These are phyloP conservation scores for Lordiphosa fenestrarum DNA, from an alignment of 2,888 invertebrate genomes.

Conservation along the genomic window DNA sequence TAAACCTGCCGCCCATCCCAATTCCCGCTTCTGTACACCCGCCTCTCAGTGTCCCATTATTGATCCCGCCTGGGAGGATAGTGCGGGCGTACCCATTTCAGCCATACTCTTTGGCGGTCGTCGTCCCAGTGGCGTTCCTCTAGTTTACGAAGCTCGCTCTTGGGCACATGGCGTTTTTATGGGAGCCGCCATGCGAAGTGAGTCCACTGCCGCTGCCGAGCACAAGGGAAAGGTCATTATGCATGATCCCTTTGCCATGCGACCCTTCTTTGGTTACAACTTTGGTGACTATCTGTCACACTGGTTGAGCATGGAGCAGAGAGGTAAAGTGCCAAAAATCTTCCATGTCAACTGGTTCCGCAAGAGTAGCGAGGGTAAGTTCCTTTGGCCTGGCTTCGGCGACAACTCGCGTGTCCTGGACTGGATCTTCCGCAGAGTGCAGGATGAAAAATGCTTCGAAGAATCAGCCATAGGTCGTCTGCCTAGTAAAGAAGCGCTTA, in stretches of 20 bases:
- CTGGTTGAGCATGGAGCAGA: slow-evolving; percentile 93
- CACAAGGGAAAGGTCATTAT: slow-evolving; percentile 93
- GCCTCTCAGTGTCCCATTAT: slow-evolving; percentile 97
- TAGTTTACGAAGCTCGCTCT: slow-evolving; percentile 93
- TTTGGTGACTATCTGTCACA: slow-evolving; percentile 97
- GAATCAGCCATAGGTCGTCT: slow-evolving; percentile 89
- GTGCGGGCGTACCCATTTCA: slow-evolving; percentile 96
- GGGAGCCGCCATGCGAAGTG: slow-evolving; percentile 96
- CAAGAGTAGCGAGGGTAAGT: slow-evolving; percentile 90
- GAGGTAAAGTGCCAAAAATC: slow-evolving; percentile 90
- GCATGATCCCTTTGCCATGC: slow-evolving; percentile 99
- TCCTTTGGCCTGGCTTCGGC: slow-evolving; percentile 99
- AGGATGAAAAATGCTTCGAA: slow-evolving; percentile 86
- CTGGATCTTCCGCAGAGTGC: slow-evolving; percentile 94
- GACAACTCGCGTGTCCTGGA: slow-evolving; percentile 98
- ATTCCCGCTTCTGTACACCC: slow-evolving; percentile 97
- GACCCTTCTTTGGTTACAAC: slow-evolving; percentile 99
- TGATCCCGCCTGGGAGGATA: slow-evolving; percentile 94
- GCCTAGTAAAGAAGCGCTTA: slow-evolving; percentile 84
- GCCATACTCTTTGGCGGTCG: slow-evolving; percentile 98
- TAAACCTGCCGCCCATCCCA: slow-evolving; percentile 96
- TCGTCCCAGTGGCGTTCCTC: slow-evolving; percentile 94
- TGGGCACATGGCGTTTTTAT: slow-evolving; percentile 98
- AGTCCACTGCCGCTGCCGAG: slow-evolving; percentile 99
- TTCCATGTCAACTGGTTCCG: slow-evolving; percentile 99